Percentiles rank a stretch among this genome's conserved stretches.
Conservation (phyloP, 1,140 invertebrate species). For the Papilio glaucus region DNA sequence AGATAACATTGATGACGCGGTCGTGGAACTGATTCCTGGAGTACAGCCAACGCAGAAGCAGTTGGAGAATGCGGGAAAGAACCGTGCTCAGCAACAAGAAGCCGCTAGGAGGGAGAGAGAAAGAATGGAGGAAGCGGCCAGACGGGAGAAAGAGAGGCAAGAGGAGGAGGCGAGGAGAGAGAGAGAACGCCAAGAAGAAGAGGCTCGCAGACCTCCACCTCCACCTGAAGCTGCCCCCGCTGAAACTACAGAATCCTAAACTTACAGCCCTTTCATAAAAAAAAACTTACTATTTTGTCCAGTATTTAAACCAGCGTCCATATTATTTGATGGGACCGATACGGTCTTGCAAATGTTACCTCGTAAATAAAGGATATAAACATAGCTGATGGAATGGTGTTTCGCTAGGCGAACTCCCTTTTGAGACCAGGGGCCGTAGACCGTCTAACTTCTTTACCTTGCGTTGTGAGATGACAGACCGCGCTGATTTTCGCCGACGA, state of each 20-base stretch:
- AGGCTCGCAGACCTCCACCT: conserved; percentile 44
- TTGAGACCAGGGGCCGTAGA: not conserved
- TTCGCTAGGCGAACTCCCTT: not conserved
- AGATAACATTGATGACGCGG: conserved; percentile 98
- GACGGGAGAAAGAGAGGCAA: conserved; percentile 67
- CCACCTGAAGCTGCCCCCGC: conserved; percentile 42
- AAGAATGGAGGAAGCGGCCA: conserved; percentile 65
- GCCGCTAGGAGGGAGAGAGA: conserved; percentile 57
- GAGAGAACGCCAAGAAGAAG: conserved; percentile 34
- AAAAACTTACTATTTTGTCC: not conserved
- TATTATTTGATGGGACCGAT: not conserved
- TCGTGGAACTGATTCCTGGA: conserved; percentile 94
- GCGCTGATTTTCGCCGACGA: conserved; percentile 91
- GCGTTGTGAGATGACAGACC: conserved; percentile 46
- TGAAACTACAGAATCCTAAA: conserved; percentile 7
- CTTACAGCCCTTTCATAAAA: not conserved
- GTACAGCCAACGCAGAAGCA: conserved; percentile 52
- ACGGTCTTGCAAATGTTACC: conserved; percentile 50
- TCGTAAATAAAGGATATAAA: conserved; percentile 60
- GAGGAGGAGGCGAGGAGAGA: conserved; percentile 44
- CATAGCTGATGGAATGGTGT: conserved; percentile 79
- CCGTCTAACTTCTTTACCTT: not conserved
- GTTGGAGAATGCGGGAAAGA: conserved; percentile 40
- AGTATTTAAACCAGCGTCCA: conserved; percentile 4
- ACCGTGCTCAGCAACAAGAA: conserved; percentile 45